A percentile compares a stretch with the other conserved stretches of the same genome.
Evolutionary conservation across 2,888 invertebrate genomes (phyloP).

Genomic region (Embidobia sp.): DNA sequence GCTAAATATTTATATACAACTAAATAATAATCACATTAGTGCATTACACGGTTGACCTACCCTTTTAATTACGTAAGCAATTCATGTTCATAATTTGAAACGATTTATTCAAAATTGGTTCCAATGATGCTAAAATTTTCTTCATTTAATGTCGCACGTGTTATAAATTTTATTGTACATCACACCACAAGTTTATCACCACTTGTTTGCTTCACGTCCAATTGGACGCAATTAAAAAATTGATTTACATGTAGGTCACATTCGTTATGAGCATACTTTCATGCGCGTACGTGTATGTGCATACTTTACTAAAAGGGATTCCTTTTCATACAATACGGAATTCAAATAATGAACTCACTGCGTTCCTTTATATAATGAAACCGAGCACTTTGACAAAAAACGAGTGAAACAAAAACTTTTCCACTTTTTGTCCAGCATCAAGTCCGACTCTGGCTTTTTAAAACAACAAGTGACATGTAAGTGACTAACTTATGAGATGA

Average conservation of each 20-base stretch:
- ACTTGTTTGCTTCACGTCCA: slow-evolving; percentile 11
- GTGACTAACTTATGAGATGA: too few species aligned
- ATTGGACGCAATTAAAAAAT: slow-evolving; percentile 35
- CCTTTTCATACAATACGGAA: slow-evolving; percentile 42
- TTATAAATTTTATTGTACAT: neutral
- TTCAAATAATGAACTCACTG: slow-evolving; percentile 51
- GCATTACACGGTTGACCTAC: too few species aligned
- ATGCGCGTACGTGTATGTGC: slow-evolving; percentile 4
- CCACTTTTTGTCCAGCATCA: too few species aligned
- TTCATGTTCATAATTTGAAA: too few species aligned
- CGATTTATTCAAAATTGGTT: too few species aligned
- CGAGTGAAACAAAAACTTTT: slow-evolving; percentile 29
- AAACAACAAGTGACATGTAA: too few species aligned
- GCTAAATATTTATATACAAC: too few species aligned
- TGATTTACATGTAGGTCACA: slow-evolving; percentile 30
- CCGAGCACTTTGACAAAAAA: slow-evolving; percentile 8
- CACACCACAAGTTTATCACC: slow-evolving; percentile 14
- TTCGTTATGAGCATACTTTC: slow-evolving; percentile 17
- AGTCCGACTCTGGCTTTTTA: too few species aligned
- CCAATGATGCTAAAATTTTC: too few species aligned
- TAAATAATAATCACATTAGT: too few species aligned
- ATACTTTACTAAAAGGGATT: slow-evolving; percentile 40
- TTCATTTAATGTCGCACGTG: too few species aligned
- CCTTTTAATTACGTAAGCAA: slow-evolving; percentile 2
- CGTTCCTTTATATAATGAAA: slow-evolving; percentile 35